These are phyloP conservation scores for Anabacerthia variegaticeps DNA, from an alignment of 2,797 vertebrate species.

Conservation along the genomic window DNA sequence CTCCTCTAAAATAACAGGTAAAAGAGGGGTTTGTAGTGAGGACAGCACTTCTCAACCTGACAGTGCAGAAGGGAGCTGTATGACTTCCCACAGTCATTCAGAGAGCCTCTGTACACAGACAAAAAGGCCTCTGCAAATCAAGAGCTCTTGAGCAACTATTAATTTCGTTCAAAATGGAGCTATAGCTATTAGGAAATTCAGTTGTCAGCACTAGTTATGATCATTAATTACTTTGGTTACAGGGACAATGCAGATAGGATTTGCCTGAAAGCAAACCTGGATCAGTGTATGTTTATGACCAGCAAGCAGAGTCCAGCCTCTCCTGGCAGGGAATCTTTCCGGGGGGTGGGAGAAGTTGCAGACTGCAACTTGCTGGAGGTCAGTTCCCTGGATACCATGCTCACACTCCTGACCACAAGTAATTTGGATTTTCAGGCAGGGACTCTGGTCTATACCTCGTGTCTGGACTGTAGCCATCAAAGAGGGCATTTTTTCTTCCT, in stretches of 20 bases:
- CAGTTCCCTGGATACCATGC: not conserved
- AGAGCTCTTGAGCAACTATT: not conserved
- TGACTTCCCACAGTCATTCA: fast-evolving
- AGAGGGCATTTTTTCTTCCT: not conserved
- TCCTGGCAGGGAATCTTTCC: not conserved
- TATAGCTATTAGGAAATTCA: not conserved
- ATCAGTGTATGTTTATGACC: not conserved
- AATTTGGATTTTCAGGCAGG: not conserved
- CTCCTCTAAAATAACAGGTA: not conserved
- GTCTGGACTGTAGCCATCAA: not conserved
- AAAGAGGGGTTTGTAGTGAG: not conserved
- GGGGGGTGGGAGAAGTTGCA: not conserved
- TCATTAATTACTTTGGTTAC: not conserved
- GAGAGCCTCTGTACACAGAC: not conserved
- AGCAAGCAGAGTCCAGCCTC: not conserved
- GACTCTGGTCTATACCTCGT: not conserved
- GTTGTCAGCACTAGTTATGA: not conserved
- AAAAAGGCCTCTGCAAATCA: not conserved
- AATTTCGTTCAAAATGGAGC: not conserved
- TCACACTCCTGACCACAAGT: not conserved
- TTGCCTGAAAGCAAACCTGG: not conserved
- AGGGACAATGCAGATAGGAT: not conserved
- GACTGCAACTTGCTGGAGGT: not conserved
- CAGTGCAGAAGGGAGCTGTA: not conserved
- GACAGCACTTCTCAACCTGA: not conserved